Conservation (phyloP, 1,140 invertebrate species). For the Platyscapa corneri region DNA sequence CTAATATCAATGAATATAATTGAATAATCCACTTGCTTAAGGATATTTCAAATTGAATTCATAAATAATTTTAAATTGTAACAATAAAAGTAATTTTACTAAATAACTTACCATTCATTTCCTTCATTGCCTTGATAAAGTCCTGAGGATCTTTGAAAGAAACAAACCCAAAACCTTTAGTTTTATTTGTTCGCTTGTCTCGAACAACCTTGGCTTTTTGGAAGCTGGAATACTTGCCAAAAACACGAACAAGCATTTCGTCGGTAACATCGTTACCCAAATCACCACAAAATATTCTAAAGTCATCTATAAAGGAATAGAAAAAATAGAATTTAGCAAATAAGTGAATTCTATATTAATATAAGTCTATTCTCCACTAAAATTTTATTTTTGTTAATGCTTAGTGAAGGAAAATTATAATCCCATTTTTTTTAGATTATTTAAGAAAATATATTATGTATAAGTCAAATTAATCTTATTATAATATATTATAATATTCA, state of each 20-base stretch:
- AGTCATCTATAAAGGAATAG: conserved; percentile 85
- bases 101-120: conserved; percentile 89
- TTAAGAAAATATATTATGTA: too few species aligned
- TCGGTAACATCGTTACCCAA: conserved; percentile 99
- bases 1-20: too few species aligned
- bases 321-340: neutral
- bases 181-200: conserved; percentile 98
- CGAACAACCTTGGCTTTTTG: conserved; percentile 95
- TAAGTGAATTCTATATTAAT: neutral
- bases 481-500: too few species aligned
- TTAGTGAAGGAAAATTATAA: too few species aligned
- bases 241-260: conserved; percentile 93
- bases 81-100: conserved; percentile 47
- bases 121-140: conserved; percentile 98
- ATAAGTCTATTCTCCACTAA: too few species aligned
- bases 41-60: too few species aligned
- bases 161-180: conserved; percentile 98
- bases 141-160: conserved; percentile 98
- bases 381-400: too few species aligned
- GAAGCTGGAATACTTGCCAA: conserved; percentile 96
- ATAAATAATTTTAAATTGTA: conserved; percentile 49
- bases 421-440: too few species aligned
- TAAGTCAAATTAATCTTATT: too few species aligned
- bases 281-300: conserved; percentile 98
- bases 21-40: too few species aligned